Conservation (phyloP, 2,113 vertebrate species). For the Halcyon malimbica region DNA sequence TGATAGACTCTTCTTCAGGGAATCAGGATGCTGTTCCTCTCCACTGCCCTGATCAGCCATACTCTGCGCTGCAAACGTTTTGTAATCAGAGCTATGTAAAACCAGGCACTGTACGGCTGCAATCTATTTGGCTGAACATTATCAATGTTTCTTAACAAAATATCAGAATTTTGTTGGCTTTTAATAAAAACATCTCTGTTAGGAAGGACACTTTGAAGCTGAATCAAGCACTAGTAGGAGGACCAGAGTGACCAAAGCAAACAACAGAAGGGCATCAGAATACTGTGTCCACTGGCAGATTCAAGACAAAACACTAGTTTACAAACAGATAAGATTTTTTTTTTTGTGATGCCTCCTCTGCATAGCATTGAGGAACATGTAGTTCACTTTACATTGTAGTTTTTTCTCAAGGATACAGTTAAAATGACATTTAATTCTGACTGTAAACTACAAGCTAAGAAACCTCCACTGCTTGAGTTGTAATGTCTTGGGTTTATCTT, state of each 20-base stretch:
- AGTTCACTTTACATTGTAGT: neutral
- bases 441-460: neutral
- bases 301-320: constrained; percentile 62
- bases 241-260: neutral
- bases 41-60: neutral
- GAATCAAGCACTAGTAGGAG: neutral
- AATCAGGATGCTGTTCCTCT: neutral
- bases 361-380: neutral
- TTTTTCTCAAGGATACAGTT: constrained; percentile 55
- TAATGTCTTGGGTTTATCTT: constrained; percentile 36
- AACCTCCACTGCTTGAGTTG: neutral
- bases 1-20: neutral
- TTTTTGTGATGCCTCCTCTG: constrained; percentile 16
- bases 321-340: constrained; percentile 67
- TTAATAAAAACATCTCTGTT: neutral
- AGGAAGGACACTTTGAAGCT: neutral
- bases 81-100: neutral
- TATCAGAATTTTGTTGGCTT: neutral
- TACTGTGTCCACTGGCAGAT: constrained; percentile 13
- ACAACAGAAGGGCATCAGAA: constrained; percentile 46
- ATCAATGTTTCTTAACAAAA: neutral
- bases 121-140: neutral
- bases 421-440: constrained; percentile 16
- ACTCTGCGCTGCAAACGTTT: neutral
- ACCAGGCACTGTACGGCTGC: neutral